Percentiles rank a stretch among this genome's conserved stretches.
phyloP scores from a whole-genome alignment of 2,888 invertebrate species.

The Cantharis rufa region DNA sequence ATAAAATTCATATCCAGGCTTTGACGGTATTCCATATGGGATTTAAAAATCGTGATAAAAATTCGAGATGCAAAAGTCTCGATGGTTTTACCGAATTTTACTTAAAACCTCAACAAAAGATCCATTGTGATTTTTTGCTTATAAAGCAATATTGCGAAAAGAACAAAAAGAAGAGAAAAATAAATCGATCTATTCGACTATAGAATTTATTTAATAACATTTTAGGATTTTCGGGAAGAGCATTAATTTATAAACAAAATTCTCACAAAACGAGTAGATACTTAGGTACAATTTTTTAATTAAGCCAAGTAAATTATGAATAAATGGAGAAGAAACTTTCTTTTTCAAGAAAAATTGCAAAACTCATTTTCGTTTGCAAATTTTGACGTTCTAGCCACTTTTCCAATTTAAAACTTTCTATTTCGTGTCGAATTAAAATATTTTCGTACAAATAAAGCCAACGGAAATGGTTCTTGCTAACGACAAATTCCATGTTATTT shows the following conservation, averaged over 20 bases:
- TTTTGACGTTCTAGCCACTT: background rate
- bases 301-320: background rate
- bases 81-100: background rate
- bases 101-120: background rate
- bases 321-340: background rate
- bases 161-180: background rate
- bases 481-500: background rate
- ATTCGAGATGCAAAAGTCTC: background rate
- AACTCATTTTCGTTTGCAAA: background rate
- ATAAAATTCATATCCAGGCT: background rate
- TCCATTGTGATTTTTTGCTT: background rate
- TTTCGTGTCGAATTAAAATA: background rate
- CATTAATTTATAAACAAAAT: background rate
- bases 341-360: background rate
- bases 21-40: background rate
- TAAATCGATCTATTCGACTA: background rate
- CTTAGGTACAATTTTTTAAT: background rate
- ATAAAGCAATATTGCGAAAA: background rate
- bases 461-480: background rate
- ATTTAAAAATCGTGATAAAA: background rate
- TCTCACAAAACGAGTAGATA: no score
- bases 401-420: background rate
- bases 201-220: background rate
- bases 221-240: background rate
- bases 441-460: background rate